These are phyloP conservation scores for Arctocebus calabarensis DNA, from an alignment of 2,797 vertebrate genomes.

Conservation along the genomic window DNA sequence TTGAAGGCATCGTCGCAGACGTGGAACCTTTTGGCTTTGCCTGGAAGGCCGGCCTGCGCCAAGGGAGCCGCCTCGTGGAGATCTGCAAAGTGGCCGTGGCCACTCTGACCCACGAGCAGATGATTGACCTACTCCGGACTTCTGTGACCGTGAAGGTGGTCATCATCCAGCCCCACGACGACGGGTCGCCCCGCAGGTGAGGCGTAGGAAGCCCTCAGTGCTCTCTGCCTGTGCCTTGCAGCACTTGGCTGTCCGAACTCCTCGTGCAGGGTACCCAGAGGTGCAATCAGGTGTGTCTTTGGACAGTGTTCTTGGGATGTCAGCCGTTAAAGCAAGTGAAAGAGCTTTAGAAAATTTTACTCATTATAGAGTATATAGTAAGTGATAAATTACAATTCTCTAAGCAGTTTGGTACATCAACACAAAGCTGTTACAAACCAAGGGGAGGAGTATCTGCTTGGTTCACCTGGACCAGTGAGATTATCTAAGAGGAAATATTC, in stretches of 20 bases:
- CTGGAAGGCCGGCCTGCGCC: conserved; percentile 97
- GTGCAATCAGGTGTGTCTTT: rapidly evolving
- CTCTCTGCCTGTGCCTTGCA: background rate
- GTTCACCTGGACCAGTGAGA: background rate
- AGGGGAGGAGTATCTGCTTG: background rate
- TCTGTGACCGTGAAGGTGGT: conserved; percentile 96
- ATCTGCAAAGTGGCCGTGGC: conserved; percentile 98
- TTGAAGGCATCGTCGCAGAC: conserved; percentile 97
- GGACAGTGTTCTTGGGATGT: background rate
- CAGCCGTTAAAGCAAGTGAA: background rate
- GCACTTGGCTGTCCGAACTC: rapidly evolving
- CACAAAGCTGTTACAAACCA: conserved; percentile 19
- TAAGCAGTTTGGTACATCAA: background rate
- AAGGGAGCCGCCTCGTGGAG: conserved; percentile 98
- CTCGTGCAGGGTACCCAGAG: background rate
- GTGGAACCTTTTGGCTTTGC: conserved; percentile 98
- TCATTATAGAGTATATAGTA: background rate
- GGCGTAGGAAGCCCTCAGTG: rapidly evolving
- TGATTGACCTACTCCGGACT: conserved; percentile 98
- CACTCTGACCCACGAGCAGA: conserved; percentile 97
- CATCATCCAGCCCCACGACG: conserved; percentile 97
- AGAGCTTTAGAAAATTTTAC: background rate
- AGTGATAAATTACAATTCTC: background rate
- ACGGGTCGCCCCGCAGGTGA: conserved; percentile 97
- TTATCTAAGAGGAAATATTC: background rate